Percentiles rank a stretch among this genome's conserved stretches.
Conservation (phyloP, 2,888 invertebrate species). For the Allygus modestus region DNA sequence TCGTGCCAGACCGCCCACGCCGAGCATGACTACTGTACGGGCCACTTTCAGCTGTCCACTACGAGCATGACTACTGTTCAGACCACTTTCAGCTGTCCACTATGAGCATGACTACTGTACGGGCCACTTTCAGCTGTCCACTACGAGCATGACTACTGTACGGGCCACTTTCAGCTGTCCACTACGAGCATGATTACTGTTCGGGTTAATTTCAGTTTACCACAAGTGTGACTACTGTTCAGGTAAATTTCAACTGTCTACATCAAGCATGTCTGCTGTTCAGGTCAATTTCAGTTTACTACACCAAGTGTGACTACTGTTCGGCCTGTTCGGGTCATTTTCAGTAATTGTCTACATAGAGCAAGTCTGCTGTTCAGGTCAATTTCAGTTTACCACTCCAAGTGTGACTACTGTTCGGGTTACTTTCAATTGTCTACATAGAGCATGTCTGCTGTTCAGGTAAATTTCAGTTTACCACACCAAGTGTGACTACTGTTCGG, state of each 20-base stretch:
- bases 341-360: too few relatives aligned
- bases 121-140: not conserved
- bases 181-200: not conserved
- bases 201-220: not conserved
- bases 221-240: not conserved
- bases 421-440: too few relatives aligned
- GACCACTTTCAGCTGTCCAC: not conserved
- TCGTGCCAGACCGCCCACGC: conserved; percentile 7
- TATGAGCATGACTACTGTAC: not conserved
- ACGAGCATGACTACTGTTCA: not conserved
- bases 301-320: not conserved
- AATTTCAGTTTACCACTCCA: too few relatives aligned
- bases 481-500: too few relatives aligned
- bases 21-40: conserved; percentile 1
- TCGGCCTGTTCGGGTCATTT: not conserved
- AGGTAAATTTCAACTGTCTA: not conserved
- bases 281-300: not conserved
- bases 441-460: too few relatives aligned
- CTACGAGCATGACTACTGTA: not conserved
- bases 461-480: too few relatives aligned
- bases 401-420: too few relatives aligned
- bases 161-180: not conserved
- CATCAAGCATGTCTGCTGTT: not conserved
- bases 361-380: too few relatives aligned
- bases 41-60: not conserved